These are phyloP conservation scores for Miichthys miiuy DNA, from an alignment of 2,797 vertebrate genomes.

Conservation along the genomic window DNA sequence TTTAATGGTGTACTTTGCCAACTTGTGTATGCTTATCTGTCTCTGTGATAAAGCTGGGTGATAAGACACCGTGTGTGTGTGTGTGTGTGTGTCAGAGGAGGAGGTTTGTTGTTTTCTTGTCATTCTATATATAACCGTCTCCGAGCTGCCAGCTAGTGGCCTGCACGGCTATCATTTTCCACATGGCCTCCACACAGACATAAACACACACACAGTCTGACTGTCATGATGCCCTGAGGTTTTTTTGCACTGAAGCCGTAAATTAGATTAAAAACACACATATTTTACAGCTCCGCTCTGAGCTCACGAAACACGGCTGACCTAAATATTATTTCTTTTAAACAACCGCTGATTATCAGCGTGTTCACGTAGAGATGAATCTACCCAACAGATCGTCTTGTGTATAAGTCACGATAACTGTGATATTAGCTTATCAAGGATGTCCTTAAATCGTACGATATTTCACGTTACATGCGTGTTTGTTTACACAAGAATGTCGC, in stretches of 20 bases:
- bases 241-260: conserved; percentile 72
- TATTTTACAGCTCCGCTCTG: conserved; percentile 35
- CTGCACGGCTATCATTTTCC: conserved; percentile 76
- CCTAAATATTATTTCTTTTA: conserved; percentile 24
- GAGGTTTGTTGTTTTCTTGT: conserved; percentile 69
- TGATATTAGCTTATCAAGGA: too few relatives aligned
- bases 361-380: too few relatives aligned
- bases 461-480: too few relatives aligned
- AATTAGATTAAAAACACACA: conserved; percentile 41
- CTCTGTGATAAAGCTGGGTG: conserved; percentile 58
- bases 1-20: conserved; percentile 36
- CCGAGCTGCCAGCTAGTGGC: conserved; percentile 54
- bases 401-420: too few relatives aligned
- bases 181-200: conserved; percentile 64
- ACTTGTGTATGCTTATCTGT: conserved; percentile 57
- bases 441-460: too few relatives aligned
- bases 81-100: conserved; percentile 42
- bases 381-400: too few relatives aligned
- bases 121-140: conserved; percentile 79
- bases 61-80: conserved; percentile 58
- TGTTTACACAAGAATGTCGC: too few relatives aligned
- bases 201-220: conserved; percentile 42
- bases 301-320: conserved; percentile 19
- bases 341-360: background rate
- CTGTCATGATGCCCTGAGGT: conserved; percentile 29